Evolutionary conservation across 2,113 vertebrate species (phyloP).

Genomic region (Varanus salvator): DNA sequence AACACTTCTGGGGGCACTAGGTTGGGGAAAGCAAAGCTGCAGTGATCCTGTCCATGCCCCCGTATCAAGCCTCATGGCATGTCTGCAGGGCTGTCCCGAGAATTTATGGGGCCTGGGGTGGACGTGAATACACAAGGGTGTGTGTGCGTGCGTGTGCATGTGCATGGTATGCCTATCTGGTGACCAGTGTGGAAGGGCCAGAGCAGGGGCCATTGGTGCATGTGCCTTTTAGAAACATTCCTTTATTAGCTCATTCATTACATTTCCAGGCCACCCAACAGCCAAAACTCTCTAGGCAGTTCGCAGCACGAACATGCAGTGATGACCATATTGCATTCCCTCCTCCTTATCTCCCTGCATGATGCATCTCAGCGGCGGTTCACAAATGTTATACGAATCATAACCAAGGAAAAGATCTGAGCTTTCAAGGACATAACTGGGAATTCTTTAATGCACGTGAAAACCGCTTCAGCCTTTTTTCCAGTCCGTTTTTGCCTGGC

Average conservation of each 20-base stretch:
- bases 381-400: constrained; percentile 5
- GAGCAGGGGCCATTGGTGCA: not conserved
- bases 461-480: not conserved
- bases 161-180: not conserved
- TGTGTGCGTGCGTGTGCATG: not conserved
- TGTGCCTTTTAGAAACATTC: not conserved
- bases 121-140: too few relatives aligned
- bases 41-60: not conserved
- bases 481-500: not conserved
- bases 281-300: too few relatives aligned
- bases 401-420: not conserved
- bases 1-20: too few relatives aligned
- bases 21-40: not conserved
- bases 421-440: not conserved
- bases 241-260: too few relatives aligned
- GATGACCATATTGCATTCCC: not conserved
- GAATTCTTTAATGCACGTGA: not conserved
- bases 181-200: not conserved
- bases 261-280: too few relatives aligned
- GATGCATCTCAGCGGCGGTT: not conserved
- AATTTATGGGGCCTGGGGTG: not conserved
- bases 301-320: not conserved
- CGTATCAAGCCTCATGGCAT: not conserved
- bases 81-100: not conserved
- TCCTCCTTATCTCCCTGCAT: not conserved